Base-by-base conservation (phyloP, 2,888 invertebrate species). In the Anarsia innoxiella region DNA sequence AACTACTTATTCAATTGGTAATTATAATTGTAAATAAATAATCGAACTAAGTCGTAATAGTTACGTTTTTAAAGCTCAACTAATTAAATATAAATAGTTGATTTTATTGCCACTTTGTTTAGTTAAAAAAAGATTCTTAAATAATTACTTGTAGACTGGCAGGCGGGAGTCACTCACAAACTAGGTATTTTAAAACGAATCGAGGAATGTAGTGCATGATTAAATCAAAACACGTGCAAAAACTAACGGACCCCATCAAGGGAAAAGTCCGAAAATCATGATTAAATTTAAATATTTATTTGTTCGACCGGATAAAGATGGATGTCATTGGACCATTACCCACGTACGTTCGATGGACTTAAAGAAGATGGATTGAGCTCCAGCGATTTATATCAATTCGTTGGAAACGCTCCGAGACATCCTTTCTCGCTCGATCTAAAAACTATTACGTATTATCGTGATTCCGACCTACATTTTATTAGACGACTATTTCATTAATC, bases 331-430 rank as follows among this genome's bases (percentile, higher is more conserved):
- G 64, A 49, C 66, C 66, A 64, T 70, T 70, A 67, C 61, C 57
- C 63, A 59, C 61, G 65, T 65, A 61, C 63, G 59, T 54, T 63
- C 64, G 62, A 65, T 66, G 58, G 57, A 57, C 54, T 66, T 80
- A 82, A 83, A 70, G 60, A 82, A 83, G 83, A 83, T 74, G 63
- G 71, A 83, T 83, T 59, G 66, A 56, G 53, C 54, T 45, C 39
- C 42, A 50, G 60, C 79, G 75, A 83, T 83, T 83, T 82, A 82
- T 83, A 80, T 83, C 83, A 83, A 82, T 83, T 83, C 66, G 42
- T 54, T 64, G 65, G 65, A 62, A 73, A 66, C 66, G 67, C 61
- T 59, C 66, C 60, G 60, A 59, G 61, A 51, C 60, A 67, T 64
- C 64, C 67, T 59, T 66, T 63, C 60, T 60, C 32, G 54, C 63